Base-by-base conservation (phyloP, 2,113 vertebrate species). In the Sminthopsis crassicaudata region DNA sequence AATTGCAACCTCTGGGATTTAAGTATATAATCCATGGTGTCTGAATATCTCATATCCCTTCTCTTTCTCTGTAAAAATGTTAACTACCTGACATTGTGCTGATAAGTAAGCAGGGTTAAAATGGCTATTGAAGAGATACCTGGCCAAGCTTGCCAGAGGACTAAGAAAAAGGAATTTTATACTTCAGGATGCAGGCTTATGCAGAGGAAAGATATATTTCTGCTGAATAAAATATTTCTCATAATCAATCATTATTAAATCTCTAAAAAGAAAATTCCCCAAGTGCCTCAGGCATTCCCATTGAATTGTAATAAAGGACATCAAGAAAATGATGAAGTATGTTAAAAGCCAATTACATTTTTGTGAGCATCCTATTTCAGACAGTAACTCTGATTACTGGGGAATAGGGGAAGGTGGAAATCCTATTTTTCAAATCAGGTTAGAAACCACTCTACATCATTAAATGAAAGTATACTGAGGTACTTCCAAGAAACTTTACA, bases 351-450 rank as follows among this genome's bases (percentile, higher is more conserved):
- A 89, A 92, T 91, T 96, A 92, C 53, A 94, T 46, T 60, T 90
- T 76, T 76, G 90, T 19, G 48, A 93, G 92, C 52, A 91, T 95
- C 46, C 14, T 90, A 42, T 92, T 94, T 93, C 14, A 97, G 57
- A n/a, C 54, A 24, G 36, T 95, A 94, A 91, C 55, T 93, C 90
- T 96, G 94, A 97, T 97, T 93, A 96, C 94, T 97, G 92, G 54
- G 30, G 97, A 5, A 97, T 51, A 9, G 50, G 50, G 50, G 9
- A 9, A 9, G 50, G 50, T 48, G 5, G 48, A 97, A 97, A 98
- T 91, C 0, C 0, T 52, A 90, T 96, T 95, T 95, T 97, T n/a
- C 11, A 94, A 3, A 53, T 93, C 90, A 95, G 90, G 12, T n/a
- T 46, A 95, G 97, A 97, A 94, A 95, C 52, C 36, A 42, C 6